phyloP scores from a whole-genome alignment of 1,140 invertebrate genomes.

The Coboldia fuscipes region DNA sequence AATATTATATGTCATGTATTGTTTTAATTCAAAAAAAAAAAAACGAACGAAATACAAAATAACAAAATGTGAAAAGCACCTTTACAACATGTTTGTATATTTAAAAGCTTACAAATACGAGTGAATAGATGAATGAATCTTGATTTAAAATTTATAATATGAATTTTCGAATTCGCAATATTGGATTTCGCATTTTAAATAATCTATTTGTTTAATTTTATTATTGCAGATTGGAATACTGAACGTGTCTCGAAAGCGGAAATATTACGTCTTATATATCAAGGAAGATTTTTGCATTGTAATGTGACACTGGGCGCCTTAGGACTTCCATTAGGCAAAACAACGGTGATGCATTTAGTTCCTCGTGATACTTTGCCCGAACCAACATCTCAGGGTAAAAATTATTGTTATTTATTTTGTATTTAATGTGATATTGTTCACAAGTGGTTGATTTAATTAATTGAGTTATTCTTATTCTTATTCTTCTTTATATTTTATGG shows the following conservation, averaged over 20 bases:
- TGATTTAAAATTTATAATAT: too few relatives aligned
- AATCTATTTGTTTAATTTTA: not conserved
- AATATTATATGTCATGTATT: too few relatives aligned
- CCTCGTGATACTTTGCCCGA: slow-evolving; percentile 96
- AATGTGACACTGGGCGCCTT: slow-evolving; percentile 95
- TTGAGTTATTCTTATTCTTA: not conserved
- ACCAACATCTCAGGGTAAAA: slow-evolving; percentile 88
- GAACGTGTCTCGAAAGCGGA: slow-evolving; percentile 89
- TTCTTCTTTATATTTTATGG: not conserved
- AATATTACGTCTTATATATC: slow-evolving; percentile 96
- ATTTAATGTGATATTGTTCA: not conserved
- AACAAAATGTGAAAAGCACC: too few relatives aligned
- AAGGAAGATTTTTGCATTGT: slow-evolving; percentile 96
- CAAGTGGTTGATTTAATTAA: not conserved
- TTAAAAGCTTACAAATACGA: too few relatives aligned
- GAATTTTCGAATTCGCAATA: too few relatives aligned
- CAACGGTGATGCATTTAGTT: slow-evolving; percentile 98
- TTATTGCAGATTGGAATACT: slow-evolving; percentile 70
- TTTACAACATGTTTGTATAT: too few relatives aligned
- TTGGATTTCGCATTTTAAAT: too few relatives aligned
- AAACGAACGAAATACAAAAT: too few relatives aligned
- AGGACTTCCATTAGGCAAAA: slow-evolving; percentile 86
- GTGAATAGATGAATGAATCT: too few relatives aligned
- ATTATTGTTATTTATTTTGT: not conserved
- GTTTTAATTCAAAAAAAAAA: too few relatives aligned